These are phyloP conservation scores for Cladopsammia gracilis DNA, from an alignment of 64 coral and sea anemone species.

Conservation along the genomic window DNA sequence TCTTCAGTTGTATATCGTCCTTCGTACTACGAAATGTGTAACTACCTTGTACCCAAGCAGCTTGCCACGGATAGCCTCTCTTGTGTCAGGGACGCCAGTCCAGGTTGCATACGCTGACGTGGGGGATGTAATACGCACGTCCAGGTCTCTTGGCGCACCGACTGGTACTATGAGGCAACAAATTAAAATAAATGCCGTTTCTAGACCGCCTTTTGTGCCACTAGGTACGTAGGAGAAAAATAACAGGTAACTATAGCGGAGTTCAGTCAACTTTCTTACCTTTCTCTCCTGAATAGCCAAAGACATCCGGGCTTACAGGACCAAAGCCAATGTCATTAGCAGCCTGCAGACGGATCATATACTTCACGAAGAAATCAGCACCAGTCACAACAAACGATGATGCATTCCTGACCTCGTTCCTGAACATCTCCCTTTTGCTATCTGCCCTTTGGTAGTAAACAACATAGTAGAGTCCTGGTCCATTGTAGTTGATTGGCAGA, in stretches of 20 bases:
- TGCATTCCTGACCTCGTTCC: constrained; percentile 64
- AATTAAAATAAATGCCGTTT: too few relatives aligned
- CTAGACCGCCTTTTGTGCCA: not conserved
- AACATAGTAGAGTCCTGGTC: constrained; percentile 78
- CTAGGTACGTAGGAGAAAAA: not conserved
- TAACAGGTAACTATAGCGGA: too few relatives aligned
- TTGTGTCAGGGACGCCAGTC: constrained; percentile 70
- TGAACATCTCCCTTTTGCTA: constrained; percentile 3
- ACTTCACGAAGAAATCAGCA: constrained; percentile 67
- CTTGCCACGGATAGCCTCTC: constrained; percentile 79
- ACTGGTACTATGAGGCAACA: constrained; percentile 65
- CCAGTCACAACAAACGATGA: constrained; percentile 54
- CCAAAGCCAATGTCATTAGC: constrained; percentile 83
- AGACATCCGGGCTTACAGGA: constrained; percentile 67
- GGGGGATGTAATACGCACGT: constrained; percentile 79
- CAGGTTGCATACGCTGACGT: constrained; percentile 89
- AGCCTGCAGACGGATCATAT: constrained; percentile 84
- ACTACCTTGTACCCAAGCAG: constrained; percentile 96
- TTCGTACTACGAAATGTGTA: too few relatives aligned
- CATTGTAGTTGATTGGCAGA: constrained; percentile 68
- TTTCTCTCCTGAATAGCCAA: constrained; percentile 84
- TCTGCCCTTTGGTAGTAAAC: constrained; percentile 80
- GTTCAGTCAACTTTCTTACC: constrained; percentile 15
- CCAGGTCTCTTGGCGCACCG: constrained; percentile 69
- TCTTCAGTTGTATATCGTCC: too few relatives aligned